A percentile compares a stretch with the other conserved stretches of the same genome.
These are phyloP conservation scores for Urosaurus nigricauda DNA, from an alignment of 2,797 vertebrate species.

Conservation along the genomic window DNA sequence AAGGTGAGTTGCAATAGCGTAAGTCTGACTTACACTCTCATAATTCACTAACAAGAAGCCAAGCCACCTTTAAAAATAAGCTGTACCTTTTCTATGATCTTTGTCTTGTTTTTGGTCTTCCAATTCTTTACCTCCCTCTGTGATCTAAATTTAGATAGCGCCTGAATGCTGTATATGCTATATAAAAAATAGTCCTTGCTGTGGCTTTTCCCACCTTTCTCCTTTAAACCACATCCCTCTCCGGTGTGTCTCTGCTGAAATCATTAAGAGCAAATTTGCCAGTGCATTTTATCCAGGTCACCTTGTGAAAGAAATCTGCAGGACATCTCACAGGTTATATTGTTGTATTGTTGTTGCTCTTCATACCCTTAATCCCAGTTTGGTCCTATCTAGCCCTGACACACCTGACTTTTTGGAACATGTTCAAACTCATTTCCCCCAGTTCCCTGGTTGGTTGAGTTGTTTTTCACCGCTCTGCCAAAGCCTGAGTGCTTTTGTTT, in stretches of 20 bases:
- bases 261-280: background rate
- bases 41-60: too few species aligned
- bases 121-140: background rate
- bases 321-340: background rate
- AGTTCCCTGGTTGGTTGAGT: conserved; percentile 12
- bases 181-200: background rate
- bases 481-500: conserved; percentile 13
- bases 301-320: background rate
- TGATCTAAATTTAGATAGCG: background rate
- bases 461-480: background rate
- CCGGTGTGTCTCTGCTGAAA: conserved; percentile 17
- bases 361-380: background rate
- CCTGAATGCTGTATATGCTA: background rate
- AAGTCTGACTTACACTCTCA: too few species aligned
- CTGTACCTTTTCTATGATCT: background rate
- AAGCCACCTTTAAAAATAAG: background rate
- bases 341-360: background rate
- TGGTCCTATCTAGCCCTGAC: background rate
- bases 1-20: too few species aligned
- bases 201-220: background rate
- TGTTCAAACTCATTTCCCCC: background rate
- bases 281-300: background rate
- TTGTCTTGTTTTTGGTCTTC: background rate
- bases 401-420: background rate
- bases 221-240: conserved; percentile 9